These are phyloP conservation scores for Scaptomyza tumidula DNA, from an alignment of 2,888 invertebrate species.

Conservation along the genomic window DNA sequence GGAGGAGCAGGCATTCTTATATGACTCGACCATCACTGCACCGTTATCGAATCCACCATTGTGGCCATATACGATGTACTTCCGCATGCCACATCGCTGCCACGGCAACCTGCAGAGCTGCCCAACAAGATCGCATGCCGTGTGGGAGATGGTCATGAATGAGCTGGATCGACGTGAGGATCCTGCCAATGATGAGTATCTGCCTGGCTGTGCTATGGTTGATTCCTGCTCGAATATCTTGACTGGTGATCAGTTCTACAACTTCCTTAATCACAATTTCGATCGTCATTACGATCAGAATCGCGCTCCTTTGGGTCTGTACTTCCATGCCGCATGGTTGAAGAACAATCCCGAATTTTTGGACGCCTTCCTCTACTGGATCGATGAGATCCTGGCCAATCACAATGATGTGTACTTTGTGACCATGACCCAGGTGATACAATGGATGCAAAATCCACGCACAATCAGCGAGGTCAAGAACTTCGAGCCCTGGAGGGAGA, in stretches of 20 bases:
- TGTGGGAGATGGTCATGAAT: slow-evolving; percentile 98
- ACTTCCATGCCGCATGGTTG: slow-evolving; percentile 97
- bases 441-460: slow-evolving; percentile 97
- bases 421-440: slow-evolving; percentile 98
- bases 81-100: slow-evolving; percentile 97
- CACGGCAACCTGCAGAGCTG: slow-evolving; percentile 96
- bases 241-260: slow-evolving; percentile 96
- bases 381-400: slow-evolving; percentile 93
- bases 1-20: slow-evolving; percentile 97
- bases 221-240: slow-evolving; percentile 97
- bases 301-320: slow-evolving; percentile 94
- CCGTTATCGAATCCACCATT: slow-evolving; percentile 95
- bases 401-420: slow-evolving; percentile 97
- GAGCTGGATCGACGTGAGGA: slow-evolving; percentile 96
- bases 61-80: slow-evolving; percentile 99
- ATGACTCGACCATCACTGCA: slow-evolving; percentile 97
- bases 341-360: slow-evolving; percentile 96
- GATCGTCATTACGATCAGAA: slow-evolving; percentile 96
- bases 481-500: slow-evolving; percentile 97
- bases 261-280: slow-evolving; percentile 96
- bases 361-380: slow-evolving; percentile 96
- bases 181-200: slow-evolving; percentile 93
- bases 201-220: slow-evolving; percentile 97
- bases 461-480: slow-evolving; percentile 93
- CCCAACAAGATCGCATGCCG: slow-evolving; percentile 95